Evolutionary conservation across 2,888 invertebrate species (phyloP), one percentile per base, ranked within the genome.

Genomic region (Alviniconcha strummeri): DNA sequence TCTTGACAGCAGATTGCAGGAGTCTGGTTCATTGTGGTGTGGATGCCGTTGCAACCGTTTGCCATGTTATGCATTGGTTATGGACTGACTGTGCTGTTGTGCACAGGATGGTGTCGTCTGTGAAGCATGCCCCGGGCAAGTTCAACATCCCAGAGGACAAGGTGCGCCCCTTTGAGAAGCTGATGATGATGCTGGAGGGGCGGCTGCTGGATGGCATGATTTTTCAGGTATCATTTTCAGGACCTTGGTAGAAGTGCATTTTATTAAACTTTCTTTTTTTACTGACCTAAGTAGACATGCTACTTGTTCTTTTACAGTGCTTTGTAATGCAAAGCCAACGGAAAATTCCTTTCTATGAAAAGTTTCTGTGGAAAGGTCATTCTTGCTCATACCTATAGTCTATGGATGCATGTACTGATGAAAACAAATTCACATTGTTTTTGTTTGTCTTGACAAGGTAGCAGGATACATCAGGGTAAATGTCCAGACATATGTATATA

Each of bases 131-230:
- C 91, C 95, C 96, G 60, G 93, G 95, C 64, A 95, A 95, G 91
- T 95, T 96, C 90, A 94, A 95, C 85, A 93, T 96, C 80, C 93
- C 95, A 79, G 94, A 95, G 88, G 95, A 95, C 11, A 96, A 96
- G 90, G 94, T 97, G 8, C 94, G 95, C 86, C 96, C 96, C 6
- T 95, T 98, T 87, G 95, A 96, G 89, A 96, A 96, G 88, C 95
- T 97, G 78, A 94, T 97, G 84, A 95, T 95, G 87, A 96, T 96
- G 88, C 94, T 97, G 76, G 96, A 96, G 89, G 94, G 94, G 13
- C 95, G 95, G 89, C 91, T 97, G 55, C 94, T 97, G 91, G 91
- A 93, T 89, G 96, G 96, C 85, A 95, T 95, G 90, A 96, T 97
- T 88, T 96, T 97, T 90, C 96, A 96, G 93, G 96, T 95, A 60